Evolutionary conservation across 2,888 invertebrate genomes (phyloP).

Genomic region (Spilarctia lutea): DNA sequence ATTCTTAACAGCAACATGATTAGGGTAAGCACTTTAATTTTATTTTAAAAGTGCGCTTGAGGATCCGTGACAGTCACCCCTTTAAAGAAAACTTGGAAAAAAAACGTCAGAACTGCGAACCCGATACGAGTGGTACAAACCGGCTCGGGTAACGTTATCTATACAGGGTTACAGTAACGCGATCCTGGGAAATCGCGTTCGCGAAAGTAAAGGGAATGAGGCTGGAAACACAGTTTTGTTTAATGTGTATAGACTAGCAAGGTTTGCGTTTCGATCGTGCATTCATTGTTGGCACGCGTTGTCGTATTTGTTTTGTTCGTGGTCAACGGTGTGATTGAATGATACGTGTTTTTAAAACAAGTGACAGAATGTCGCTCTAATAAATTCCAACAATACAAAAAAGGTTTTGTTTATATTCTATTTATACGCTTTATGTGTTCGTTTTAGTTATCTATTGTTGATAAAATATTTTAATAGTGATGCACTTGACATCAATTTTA

Average conservation of each 20-base stretch:
- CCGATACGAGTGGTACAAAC: slow-evolving; percentile 55
- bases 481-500: background rate
- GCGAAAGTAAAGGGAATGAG: slow-evolving; percentile 63
- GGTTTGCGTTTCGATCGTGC: slow-evolving; percentile 52
- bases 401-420: slow-evolving; percentile 5
- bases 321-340: slow-evolving; percentile 33
- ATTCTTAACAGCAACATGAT: too few relatives aligned
- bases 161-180: slow-evolving; percentile 66
- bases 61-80: slow-evolving; percentile 14
- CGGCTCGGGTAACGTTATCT: slow-evolving; percentile 57
- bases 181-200: slow-evolving; percentile 67
- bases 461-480: background rate
- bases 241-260: slow-evolving; percentile 48
- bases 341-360: slow-evolving; percentile 33
- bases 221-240: slow-evolving; percentile 58
- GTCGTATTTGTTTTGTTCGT: slow-evolving; percentile 33
- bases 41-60: too few relatives aligned
- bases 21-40: too few relatives aligned
- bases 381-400: slow-evolving; percentile 13
- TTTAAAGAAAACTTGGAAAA: slow-evolving; percentile 44
- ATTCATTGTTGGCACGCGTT: slow-evolving; percentile 47
- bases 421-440: background rate
- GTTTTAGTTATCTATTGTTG: background rate
- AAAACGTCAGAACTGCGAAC: slow-evolving; percentile 56
- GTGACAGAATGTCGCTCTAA: slow-evolving; percentile 9